A percentile compares a stretch with the other conserved stretches of the same genome.
Evolutionary conservation across 2,797 vertebrate species (phyloP).

Genomic region (Smutsia gigantea): DNA sequence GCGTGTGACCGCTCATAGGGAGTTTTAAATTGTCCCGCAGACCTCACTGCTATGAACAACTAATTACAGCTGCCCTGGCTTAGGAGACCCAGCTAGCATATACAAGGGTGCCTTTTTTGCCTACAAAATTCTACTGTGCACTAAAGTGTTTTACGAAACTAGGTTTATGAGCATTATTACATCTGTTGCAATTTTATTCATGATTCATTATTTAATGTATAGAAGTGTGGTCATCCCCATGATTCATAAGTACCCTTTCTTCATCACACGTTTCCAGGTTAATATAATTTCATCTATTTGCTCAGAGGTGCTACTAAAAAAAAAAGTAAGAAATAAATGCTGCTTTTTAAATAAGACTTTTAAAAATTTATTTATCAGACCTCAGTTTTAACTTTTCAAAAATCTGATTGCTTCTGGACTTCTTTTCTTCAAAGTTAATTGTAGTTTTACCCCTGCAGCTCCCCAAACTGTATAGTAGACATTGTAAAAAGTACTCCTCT

Average conservation of each 20-base stretch:
- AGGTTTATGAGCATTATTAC: not conserved
- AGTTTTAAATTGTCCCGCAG: not conserved
- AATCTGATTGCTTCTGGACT: not conserved
- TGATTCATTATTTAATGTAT: not conserved
- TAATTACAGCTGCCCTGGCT: not conserved
- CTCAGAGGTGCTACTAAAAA: not conserved
- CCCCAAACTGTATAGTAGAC: not conserved
- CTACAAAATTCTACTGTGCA: not conserved
- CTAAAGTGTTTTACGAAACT: not conserved
- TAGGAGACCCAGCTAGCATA: rapidly evolving
- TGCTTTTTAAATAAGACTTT: not conserved
- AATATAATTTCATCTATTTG: not conserved
- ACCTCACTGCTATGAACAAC: not conserved
- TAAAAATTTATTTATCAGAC: not conserved
- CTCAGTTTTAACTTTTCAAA: not conserved
- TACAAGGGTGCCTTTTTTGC: not conserved
- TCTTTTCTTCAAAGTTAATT: not conserved
- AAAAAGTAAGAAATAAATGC: not conserved
- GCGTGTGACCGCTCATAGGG: not conserved
- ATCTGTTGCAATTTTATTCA: not conserved
- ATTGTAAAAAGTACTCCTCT: not conserved
- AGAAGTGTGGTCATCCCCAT: not conserved
- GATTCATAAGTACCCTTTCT: not conserved
- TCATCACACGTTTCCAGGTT: not conserved
- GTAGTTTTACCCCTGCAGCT: not conserved